Conservation (phyloP, 1,140 invertebrate genomes). For the Odontomachus brunneus region DNA sequence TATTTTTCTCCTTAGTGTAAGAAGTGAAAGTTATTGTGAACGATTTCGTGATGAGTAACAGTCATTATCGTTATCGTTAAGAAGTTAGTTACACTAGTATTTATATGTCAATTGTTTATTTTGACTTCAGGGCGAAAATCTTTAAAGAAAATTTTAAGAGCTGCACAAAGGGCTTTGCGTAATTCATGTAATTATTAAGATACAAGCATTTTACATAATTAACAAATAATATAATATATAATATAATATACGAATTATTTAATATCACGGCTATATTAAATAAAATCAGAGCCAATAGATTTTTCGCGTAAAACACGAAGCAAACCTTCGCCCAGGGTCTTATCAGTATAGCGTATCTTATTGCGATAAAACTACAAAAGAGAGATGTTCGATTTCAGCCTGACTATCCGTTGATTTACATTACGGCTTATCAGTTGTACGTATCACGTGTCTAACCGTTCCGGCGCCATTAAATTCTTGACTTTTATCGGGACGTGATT, state of each 20-base stretch:
- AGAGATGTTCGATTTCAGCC: not conserved
- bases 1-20: too few relatives aligned
- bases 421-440: conserved; percentile 10
- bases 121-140: not conserved
- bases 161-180: not conserved
- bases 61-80: not conserved
- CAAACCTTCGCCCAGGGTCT: not conserved
- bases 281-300: not conserved
- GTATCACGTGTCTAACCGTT: not conserved
- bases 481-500: conserved; percentile 14
- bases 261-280: not conserved
- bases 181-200: not conserved
- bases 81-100: not conserved
- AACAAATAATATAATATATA: too few relatives aligned
- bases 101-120: not conserved
- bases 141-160: not conserved
- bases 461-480: not conserved
- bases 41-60: not conserved
- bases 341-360: conserved; percentile 8
- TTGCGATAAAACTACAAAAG: not conserved
- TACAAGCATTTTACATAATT: too few relatives aligned
- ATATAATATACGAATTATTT: too few relatives aligned
- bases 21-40: not conserved
- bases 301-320: not conserved
- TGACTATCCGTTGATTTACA: not conserved